Evolutionary conservation across 2,888 invertebrate species (phyloP), one percentile per base, ranked within the genome.

Genomic region (Parnassius mnemosyne): DNA sequence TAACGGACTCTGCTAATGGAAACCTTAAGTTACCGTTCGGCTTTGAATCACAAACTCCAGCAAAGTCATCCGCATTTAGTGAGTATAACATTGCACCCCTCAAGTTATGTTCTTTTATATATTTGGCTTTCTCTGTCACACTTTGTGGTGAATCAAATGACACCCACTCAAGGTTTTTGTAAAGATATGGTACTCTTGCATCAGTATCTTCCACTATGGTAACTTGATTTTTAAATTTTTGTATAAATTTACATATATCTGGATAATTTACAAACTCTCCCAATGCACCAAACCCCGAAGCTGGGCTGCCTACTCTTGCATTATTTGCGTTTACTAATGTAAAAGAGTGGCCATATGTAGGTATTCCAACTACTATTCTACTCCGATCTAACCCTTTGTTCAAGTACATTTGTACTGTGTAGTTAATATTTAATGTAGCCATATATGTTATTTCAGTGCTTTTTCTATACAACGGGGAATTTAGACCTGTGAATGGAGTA

Each of bases 21-120:
- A 79, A 78, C 59, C 69, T 71, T 1, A 61, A 62, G 41, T 61
- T 53, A 16, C 67, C 71, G 41, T 66, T 64, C 9, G 59, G 51
- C 20, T 74, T 69, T 41, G 69, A 68, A 54, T 68, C 68, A 76
- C 96, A 96, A 16, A 81, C 78, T 5, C 93, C 93, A 59, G 85
- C 88, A 78, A 93, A 94, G 81, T 97, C 97, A 79, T 97, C 97
- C 2, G 94, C 92, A 77, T 97, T 97, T 34, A 97, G 87, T 10
- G 96, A 95, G 84, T 95, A 96, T 64, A 97, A 89, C 97, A 97
- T 97, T 7, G 95, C 95, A 44, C 97, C 97, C 55, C 95, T 95
- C 70, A 96, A 93, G 46, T 92, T 89, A 56, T 93, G 89, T 9
- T 92, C 85, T 73, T 92, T 93, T 1, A 95, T 93, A 81, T 92